A percentile compares a stretch with the other conserved stretches of the same genome.
Conservation (phyloP, 2,888 invertebrate species). For the Rotaria socialis region DNA sequence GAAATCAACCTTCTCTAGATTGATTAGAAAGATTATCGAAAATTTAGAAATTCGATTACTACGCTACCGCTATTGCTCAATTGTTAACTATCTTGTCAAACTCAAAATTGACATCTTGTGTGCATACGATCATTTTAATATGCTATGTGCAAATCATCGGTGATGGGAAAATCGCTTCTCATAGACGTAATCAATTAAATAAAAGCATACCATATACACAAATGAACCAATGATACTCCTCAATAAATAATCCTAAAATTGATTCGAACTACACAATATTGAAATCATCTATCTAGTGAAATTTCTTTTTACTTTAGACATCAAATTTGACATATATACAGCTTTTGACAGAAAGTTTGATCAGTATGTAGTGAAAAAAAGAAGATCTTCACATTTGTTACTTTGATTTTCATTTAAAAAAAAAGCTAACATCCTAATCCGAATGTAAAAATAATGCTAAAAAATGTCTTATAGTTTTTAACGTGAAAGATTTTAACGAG, state of each 20-base stretch:
- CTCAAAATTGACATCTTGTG: neutral
- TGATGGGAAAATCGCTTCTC: neutral
- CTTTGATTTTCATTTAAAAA: no score
- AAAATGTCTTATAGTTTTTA: no score
- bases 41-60: neutral
- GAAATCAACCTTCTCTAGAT: neutral
- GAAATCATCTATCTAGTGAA: no score
- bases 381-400: no score
- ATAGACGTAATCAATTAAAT: neutral
- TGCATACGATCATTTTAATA: neutral
- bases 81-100: neutral
- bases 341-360: no score
- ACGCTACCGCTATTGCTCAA: neutral
- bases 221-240: neutral
- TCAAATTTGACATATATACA: no score
- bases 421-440: no score
- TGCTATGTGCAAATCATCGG: neutral
- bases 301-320: no score
- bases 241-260: neutral
- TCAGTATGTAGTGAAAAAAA: no score
- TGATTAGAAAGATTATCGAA: neutral
- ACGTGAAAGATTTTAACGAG: no score
- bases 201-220: neutral
- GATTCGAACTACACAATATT: no score
- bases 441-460: no score